Evolutionary conservation across 2,797 vertebrate genomes (phyloP), one percentile per base, ranked within the genome.

Genomic region (Rhabdophis nuchalis): DNA sequence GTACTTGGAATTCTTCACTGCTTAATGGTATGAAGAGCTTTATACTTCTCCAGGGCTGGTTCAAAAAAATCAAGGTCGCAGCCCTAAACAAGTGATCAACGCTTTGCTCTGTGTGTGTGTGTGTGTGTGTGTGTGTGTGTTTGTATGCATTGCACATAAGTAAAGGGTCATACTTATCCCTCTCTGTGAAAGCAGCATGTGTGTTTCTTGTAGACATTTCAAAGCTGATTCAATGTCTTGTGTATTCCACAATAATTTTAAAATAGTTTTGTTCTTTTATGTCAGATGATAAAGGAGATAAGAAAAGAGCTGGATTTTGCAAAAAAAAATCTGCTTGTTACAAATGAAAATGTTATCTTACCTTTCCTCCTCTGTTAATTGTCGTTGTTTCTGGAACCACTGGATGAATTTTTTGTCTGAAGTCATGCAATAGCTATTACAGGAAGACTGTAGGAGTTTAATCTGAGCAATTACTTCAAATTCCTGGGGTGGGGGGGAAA

Each of bases 401-500:
- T 96, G 98, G 50, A 99, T 98, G 97, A 99, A 99, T 77, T 96
- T 95, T 5, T 95, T 93, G 93, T 99, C 98, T 1, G 98, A 96
- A 12, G 91, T 97, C 97, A 99, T 97, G 92, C 98, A 99, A 87
- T 99, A 99, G 96, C 98, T 99, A 97, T 99, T 99, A 92, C 99
- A 99, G 9, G 99, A 98, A 13, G 99, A 99, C 91, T 99, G 99
- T 53, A 99, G 96, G 96, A 99, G 98, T 97, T 99, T 99, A 95
- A 99, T 99, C 96, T 99, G 98, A 52, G 98, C 99, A 0, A 99
- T 99, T 89, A 99, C 98, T 97, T 99, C 98, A 95, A 99, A 99
- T 96, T 99, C 99, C 99, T 99, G 95, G n/a, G n/a, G n/a, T n/a
- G n/a, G n/a, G n/a, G n/a, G n/a, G n/a, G n/a, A n/a, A n/a, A n/a